Conservation (phyloP, 2,888 invertebrate genomes). For the Diaphora mendica region DNA sequence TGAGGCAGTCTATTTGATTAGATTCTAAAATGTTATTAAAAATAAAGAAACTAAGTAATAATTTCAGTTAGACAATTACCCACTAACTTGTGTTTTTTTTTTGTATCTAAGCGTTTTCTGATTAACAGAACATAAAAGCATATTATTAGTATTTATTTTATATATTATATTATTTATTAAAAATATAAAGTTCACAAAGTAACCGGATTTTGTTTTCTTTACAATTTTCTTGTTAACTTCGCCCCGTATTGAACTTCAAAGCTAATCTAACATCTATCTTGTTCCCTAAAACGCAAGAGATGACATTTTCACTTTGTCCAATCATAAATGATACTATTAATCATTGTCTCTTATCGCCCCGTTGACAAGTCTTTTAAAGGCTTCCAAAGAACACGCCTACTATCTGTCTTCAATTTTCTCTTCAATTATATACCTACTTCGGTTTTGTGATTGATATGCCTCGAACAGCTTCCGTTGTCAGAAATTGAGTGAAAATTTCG, state of each 20-base stretch:
- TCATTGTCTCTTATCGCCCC: conserved; percentile 54
- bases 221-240: background rate
- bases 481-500: conserved; percentile 49
- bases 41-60: no score
- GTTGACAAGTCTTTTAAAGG: conserved; percentile 64
- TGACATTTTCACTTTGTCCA: conserved; percentile 60
- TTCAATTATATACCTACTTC: conserved; percentile 57
- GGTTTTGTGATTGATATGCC: conserved; percentile 60
- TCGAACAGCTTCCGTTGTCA: conserved; percentile 37
- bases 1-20: no score
- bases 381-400: conserved; percentile 45
- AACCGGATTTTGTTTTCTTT: background rate
- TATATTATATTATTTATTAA: no score
- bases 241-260: conserved; percentile 8
- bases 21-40: no score
- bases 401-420: conserved; percentile 62
- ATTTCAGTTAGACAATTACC: no score
- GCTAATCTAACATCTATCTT: conserved; percentile 25
- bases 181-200: background rate
- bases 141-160: background rate
- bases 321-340: conserved; percentile 60
- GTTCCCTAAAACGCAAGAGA: conserved; percentile 33
- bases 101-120: background rate
- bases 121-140: background rate
- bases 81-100: background rate